Conservation (phyloP, 37 sponge, comb jelly and placozoan species). For the Mnemiopsis leidyi region DNA sequence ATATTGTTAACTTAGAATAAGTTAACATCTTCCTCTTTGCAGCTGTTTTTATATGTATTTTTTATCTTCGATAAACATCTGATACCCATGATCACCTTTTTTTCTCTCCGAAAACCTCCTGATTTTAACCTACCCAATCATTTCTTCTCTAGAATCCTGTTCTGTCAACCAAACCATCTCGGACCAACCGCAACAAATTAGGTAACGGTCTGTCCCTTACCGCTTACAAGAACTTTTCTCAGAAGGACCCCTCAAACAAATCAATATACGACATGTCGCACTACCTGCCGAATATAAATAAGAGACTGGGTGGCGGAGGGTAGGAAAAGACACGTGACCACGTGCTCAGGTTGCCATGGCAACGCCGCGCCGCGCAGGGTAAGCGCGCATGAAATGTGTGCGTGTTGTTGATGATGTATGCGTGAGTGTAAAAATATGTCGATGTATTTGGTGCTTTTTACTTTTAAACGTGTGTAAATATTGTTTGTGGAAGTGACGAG, state of each 20-base stretch:
- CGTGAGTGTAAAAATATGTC: no score
- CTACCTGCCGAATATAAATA: slow-evolving; percentile 56
- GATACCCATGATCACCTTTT: background rate
- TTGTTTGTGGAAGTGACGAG: background rate
- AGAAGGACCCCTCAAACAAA: slow-evolving; percentile 50
- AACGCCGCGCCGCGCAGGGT: background rate
- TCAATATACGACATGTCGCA: slow-evolving; percentile 62
- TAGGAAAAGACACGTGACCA: background rate
- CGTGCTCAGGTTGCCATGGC: background rate
- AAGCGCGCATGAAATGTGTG: background rate
- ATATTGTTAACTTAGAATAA: no score
- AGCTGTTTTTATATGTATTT: no score
- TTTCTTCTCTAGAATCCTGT: background rate
- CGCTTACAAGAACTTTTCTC: slow-evolving; percentile 51
- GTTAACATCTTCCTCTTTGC: no score
- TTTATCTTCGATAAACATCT: no score
- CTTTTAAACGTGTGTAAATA: background rate
- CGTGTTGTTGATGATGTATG: background rate
- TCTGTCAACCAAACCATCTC: background rate
- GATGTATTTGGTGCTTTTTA: background rate
- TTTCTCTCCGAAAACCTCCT: background rate
- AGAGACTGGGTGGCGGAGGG: slow-evolving; percentile 60
- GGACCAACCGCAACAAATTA: background rate
- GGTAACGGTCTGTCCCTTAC: slow-evolving; percentile 7
- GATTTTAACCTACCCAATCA: background rate